Evolutionary conservation across 2,797 vertebrate species (phyloP).

Genomic region (Zalophus californianus): DNA sequence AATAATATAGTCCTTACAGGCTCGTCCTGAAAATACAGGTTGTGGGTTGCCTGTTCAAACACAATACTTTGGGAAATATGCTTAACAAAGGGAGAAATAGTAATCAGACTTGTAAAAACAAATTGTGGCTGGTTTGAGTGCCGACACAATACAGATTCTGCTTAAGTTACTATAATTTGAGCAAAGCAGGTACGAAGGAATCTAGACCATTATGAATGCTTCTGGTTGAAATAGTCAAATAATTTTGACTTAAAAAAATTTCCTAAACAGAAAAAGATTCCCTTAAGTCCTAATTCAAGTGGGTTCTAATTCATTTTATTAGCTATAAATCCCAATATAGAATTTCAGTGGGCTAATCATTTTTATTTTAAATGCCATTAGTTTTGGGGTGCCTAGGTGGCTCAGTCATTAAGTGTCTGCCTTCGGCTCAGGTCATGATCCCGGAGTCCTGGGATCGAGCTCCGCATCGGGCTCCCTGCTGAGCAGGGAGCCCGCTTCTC

Average conservation of each 20-base stretch:
- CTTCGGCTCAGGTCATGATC: too few relatives aligned
- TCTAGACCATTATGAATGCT: neutral
- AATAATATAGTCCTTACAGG: slow-evolving; percentile 43
- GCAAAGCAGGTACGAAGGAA: neutral
- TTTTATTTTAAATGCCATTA: slow-evolving; percentile 67
- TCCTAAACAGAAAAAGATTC: slow-evolving; percentile 29
- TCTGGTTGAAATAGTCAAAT: slow-evolving; percentile 33
- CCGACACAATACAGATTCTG: neutral
- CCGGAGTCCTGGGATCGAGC: too few relatives aligned
- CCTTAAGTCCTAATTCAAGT: slow-evolving; percentile 35
- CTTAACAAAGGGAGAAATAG: slow-evolving; percentile 63
- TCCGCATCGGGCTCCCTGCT: too few relatives aligned
- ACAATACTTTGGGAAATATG: slow-evolving; percentile 41
- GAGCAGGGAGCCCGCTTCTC: too few relatives aligned
- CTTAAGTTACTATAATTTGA: slow-evolving; percentile 29
- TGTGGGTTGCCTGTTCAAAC: slow-evolving; percentile 11
- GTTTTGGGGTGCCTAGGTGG: neutral
- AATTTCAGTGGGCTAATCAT: slow-evolving; percentile 54
- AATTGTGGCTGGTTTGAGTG: neutral
- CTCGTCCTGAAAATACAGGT: slow-evolving; percentile 40
- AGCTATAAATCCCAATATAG: slow-evolving; percentile 44
- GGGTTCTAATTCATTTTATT: slow-evolving; percentile 57
- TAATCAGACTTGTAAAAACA: slow-evolving; percentile 33
- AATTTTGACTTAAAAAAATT: neutral
- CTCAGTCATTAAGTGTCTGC: too few relatives aligned